Percentiles rank a stretch among this genome's conserved stretches.
These are phyloP conservation scores for Notothenia coriiceps DNA, from an alignment of 2,113 vertebrate genomes.

Conservation along the genomic window DNA sequence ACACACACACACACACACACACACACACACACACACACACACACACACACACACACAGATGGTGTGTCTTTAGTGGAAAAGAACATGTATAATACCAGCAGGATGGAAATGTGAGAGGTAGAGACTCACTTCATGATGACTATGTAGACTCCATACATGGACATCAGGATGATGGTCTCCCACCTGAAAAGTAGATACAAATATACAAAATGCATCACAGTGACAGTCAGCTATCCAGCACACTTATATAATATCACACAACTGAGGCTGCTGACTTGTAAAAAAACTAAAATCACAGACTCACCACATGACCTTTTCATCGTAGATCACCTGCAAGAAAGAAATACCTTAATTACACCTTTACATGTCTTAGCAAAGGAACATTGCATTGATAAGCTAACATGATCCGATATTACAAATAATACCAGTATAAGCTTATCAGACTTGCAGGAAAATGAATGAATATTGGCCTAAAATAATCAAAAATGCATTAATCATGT, in stretches of 20 bases:
- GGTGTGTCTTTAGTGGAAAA: background rate
- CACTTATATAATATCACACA: background rate
- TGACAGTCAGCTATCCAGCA: background rate
- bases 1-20: slow-evolving; percentile 8
- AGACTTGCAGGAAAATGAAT: background rate
- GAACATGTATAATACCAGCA: background rate
- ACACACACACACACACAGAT: slow-evolving; percentile 9
- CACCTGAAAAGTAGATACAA: slow-evolving; percentile 75
- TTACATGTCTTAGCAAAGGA: background rate
- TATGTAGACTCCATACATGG: slow-evolving; percentile 86
- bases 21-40: background rate
- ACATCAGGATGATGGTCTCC: slow-evolving; percentile 85
- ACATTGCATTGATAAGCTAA: background rate
- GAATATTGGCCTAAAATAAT: background rate
- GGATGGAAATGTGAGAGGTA: background rate
- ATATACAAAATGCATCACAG: background rate
- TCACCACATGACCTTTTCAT: slow-evolving; percentile 86
- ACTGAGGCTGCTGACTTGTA: background rate
- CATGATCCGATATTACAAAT: too few relatives aligned
- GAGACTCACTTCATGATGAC: slow-evolving; percentile 85
- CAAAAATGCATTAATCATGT: background rate
- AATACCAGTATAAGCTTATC: background rate
- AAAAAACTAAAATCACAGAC: background rate
- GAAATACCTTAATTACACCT: slow-evolving; percentile 11
- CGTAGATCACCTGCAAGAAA: slow-evolving; percentile 83